phyloP scores from a whole-genome alignment of 2,113 vertebrate genomes.

The Rhabdornis inornatus region DNA sequence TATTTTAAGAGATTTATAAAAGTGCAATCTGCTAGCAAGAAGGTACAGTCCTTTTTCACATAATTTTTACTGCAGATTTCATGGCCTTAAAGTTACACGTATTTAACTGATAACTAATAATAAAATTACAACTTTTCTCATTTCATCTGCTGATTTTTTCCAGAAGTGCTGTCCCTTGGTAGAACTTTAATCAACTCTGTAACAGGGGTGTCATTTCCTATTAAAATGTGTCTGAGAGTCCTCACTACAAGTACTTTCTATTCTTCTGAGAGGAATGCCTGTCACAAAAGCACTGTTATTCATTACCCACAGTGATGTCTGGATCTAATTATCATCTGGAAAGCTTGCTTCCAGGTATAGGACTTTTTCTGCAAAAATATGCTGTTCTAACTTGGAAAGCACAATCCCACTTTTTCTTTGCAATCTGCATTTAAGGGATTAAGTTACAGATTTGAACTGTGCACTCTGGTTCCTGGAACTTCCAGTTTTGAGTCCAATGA shows the following conservation, averaged over 20 bases:
- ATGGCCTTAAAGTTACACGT: neutral
- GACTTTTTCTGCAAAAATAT: neutral
- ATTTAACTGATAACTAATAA: conserved; percentile 19
- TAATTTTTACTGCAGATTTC: neutral
- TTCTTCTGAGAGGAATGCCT: neutral
- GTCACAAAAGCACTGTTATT: conserved; percentile 43
- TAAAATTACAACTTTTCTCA: conserved; percentile 33
- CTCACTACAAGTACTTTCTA: neutral
- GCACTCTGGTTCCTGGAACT: neutral
- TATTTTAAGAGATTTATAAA: neutral
- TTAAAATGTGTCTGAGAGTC: conserved; percentile 42
- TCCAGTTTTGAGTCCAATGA: neutral
- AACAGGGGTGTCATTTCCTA: conserved; percentile 44
- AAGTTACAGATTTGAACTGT: neutral
- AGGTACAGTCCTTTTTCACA: neutral
- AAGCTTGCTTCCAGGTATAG: conserved; percentile 24
- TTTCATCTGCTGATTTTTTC: conserved; percentile 6
- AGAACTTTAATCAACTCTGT: conserved; percentile 25
- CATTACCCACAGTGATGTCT: conserved; percentile 26
- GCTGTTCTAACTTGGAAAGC: neutral
- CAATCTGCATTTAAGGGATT: neutral
- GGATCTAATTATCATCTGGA: conserved; percentile 42
- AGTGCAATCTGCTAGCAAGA: neutral
- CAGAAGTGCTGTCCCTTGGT: conserved; percentile 22
- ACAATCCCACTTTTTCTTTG: neutral